Evolutionary conservation across 2,888 invertebrate species (phyloP), one percentile per base, ranked within the genome.

Genomic region (Hedychridium roseum): DNA sequence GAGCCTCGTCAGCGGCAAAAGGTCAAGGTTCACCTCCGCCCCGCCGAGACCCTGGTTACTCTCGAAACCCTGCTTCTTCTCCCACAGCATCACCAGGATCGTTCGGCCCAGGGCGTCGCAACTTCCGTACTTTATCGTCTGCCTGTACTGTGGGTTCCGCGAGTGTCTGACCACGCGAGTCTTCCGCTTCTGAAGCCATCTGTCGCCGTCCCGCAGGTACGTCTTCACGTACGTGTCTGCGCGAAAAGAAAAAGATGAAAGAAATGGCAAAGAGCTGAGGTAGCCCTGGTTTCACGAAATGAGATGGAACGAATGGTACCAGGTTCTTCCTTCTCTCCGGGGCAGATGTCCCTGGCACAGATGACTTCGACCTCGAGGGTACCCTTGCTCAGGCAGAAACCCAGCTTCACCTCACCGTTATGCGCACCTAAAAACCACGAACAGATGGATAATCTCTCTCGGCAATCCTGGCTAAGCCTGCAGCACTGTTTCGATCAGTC

Each of bases 211-310:
- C 48, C 92, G 88, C 50, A 95, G 83, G 76, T 94, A 95, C 60
- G 94, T 95, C 81, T 96, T 95, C 42, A 95, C 94, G 81, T 96
- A 96, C 14, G 94, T 95, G 77, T 96, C 95, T 74, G 88, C 84
- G 66, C 60, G 34, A 21, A 7, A 41, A 12, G 21, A 34, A 26
- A 38, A 17, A 26, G 16, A 20, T 38, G 21, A 32, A 41, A 16
- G 26, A 14, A 39, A 28, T 34, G 23, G 28, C 17, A 44, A 41
- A 11, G 3, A 3, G n/a, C n/a, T 23, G 26, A 43, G 48, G 38
- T 48, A 41, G 15, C 47, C 21, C 15, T 3, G n/a, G 40, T 44
- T 44, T 40, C 23, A 7, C n/a, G n/a, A 28, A 39, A 28, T 30
- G 20, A 16, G 26, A 17, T 17, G 21, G 9, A n/a, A n/a, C n/a